These are phyloP conservation scores for Pelobates cultripes DNA, from an alignment of 2,797 vertebrate genomes.

Conservation along the genomic window DNA sequence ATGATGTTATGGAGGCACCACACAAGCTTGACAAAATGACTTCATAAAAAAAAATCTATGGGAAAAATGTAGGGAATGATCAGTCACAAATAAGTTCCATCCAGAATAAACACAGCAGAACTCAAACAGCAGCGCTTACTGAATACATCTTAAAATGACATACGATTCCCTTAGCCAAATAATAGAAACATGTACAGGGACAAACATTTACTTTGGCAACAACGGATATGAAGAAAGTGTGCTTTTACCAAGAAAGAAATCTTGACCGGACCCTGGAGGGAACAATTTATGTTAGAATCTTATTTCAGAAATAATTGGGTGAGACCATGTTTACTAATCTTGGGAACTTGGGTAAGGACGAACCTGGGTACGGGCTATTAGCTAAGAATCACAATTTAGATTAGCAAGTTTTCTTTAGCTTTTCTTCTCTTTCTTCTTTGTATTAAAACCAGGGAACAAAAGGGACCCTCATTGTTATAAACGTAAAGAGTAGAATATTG, in stretches of 20 bases:
- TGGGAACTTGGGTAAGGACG: too few species aligned
- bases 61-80: slow-evolving; percentile 77
- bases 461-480: too few species aligned
- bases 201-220: slow-evolving; percentile 68
- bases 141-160: slow-evolving; percentile 58
- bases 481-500: too few species aligned
- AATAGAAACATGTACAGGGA: slow-evolving; percentile 62
- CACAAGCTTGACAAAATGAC: slow-evolving; percentile 62
- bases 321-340: not conserved
- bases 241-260: not conserved
- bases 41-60: slow-evolving; percentile 73
- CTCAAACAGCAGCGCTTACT: slow-evolving; percentile 66
- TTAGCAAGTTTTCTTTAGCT: too few species aligned
- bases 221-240: slow-evolving; percentile 1
- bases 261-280: not conserved
- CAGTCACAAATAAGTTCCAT: slow-evolving; percentile 67
- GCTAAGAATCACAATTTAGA: too few species aligned
- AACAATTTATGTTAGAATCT: not conserved
- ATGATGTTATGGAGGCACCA: not conserved
- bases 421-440: too few species aligned
- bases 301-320: not conserved
- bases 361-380: too few species aligned
- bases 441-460: too few species aligned
- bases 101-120: slow-evolving; percentile 73
- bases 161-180: slow-evolving; percentile 47